Evolutionary conservation across 2,888 invertebrate genomes (phyloP).

Genomic region (Drosophila cognata): DNA sequence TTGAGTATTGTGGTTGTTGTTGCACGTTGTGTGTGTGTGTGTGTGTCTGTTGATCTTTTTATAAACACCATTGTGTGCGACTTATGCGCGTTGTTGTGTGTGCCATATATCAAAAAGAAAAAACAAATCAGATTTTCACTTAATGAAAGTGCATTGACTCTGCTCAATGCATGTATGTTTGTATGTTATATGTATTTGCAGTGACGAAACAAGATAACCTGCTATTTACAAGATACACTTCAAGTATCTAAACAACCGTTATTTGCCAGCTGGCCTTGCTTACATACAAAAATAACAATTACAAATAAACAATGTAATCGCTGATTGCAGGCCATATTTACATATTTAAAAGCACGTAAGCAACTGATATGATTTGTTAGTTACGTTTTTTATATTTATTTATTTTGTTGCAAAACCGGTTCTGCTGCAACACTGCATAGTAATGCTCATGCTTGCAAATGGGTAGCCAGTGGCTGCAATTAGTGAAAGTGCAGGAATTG

Average conservation of each 20-base stretch:
- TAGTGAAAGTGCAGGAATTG: conserved; percentile 50
- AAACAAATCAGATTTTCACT: conserved; percentile 36
- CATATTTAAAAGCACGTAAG: conserved; percentile 19
- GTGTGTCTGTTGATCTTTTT: conserved; percentile 64
- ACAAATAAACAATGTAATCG: conserved; percentile 16
- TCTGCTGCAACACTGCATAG: conserved; percentile 7
- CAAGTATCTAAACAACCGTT: conserved; percentile 9
- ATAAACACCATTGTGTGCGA: conserved; percentile 46
- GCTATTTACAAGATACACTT: neutral
- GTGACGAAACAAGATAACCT: neutral
- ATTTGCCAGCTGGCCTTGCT: conserved; percentile 16
- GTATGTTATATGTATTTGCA: neutral
- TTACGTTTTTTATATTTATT: conserved; percentile 3
- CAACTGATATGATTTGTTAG: conserved; percentile 1
- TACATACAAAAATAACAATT: conserved; percentile 1
- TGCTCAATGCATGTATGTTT: neutral
- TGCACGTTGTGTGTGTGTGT: conserved; percentile 4
- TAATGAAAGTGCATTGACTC: conserved; percentile 69
- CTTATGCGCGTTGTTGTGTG: conserved; percentile 37
- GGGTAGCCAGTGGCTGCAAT: conserved; percentile 22
- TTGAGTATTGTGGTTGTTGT: conserved; percentile 32
- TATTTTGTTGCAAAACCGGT: conserved; percentile 41
- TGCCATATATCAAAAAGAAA: conserved; percentile 44
- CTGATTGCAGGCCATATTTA: conserved; percentile 37
- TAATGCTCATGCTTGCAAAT: conserved; percentile 5